Percentiles rank a stretch among this genome's conserved stretches.
phyloP scores from a whole-genome alignment of 2,113 vertebrate species.

The Phyllostomus discolor region DNA sequence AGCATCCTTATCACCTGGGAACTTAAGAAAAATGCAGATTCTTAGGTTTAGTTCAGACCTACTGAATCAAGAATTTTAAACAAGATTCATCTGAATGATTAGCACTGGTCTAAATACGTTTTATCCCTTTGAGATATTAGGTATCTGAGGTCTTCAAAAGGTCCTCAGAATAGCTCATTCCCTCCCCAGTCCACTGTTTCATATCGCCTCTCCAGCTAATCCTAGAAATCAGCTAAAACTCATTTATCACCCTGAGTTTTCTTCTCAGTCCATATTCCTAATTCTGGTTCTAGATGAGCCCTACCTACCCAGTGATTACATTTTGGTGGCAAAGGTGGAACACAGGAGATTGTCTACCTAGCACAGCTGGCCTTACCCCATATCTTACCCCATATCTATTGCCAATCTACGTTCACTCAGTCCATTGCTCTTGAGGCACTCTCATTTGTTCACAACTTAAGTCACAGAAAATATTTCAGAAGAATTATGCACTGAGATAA shows the following conservation, averaged over 20 bases:
- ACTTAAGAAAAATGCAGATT: not conserved
- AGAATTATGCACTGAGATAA: constrained; percentile 16
- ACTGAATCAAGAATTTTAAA: not conserved
- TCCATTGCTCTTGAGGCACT: not conserved
- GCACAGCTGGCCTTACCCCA: not conserved
- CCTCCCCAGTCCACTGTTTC: not conserved
- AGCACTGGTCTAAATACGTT: not conserved
- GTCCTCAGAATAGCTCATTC: not conserved
- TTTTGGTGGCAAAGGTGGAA: not conserved
- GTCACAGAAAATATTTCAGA: constrained; percentile 13
- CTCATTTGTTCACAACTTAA: constrained; percentile 33
- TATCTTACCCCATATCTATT: not conserved
- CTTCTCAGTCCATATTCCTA: not conserved
- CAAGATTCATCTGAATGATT: not conserved
- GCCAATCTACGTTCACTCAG: not conserved
- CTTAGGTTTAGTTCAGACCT: not conserved
- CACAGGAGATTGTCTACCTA: not conserved
- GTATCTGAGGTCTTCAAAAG: not conserved
- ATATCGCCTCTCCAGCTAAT: not conserved
- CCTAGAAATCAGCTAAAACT: not conserved
- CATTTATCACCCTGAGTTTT: not conserved
- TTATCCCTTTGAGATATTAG: not conserved
- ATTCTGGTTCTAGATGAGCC: not conserved
- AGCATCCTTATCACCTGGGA: not conserved
- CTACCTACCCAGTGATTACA: not conserved